Evolutionary conservation across 92 coral and sea anemone genomes (phyloP).

Genomic region (Palythoa heliodiscus): DNA sequence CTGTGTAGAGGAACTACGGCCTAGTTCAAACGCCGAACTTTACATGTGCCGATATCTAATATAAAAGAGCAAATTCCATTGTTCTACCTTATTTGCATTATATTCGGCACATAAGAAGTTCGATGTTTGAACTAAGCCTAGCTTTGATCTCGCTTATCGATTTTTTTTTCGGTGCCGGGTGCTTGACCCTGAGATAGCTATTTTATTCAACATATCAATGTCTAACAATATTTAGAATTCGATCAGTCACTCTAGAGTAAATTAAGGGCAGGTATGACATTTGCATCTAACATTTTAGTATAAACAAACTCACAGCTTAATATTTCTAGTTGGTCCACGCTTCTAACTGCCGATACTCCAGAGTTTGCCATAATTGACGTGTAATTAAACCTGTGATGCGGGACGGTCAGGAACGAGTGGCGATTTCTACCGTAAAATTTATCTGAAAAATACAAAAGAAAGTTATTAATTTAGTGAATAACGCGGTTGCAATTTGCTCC

Average conservation of each 20-base stretch:
- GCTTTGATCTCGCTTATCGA: neutral
- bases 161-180: neutral
- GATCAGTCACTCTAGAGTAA: too few relatives aligned
- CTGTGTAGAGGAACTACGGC: too few relatives aligned
- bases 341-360: constrained; percentile 38
- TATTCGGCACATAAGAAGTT: too few relatives aligned
- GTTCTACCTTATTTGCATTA: too few relatives aligned
- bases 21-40: too few relatives aligned
- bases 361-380: constrained; percentile 18
- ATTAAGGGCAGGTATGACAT: too few relatives aligned
- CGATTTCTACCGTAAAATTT: constrained; percentile 37
- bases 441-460: constrained; percentile 13
- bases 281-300: too few relatives aligned
- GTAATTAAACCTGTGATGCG: constrained; percentile 31
- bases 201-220: too few relatives aligned
- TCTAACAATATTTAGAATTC: too few relatives aligned
- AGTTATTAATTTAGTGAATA: too few relatives aligned
- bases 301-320: constrained; percentile 58
- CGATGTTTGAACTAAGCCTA: neutral
- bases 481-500: neutral
- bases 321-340: constrained; percentile 66
- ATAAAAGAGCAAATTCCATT: too few relatives aligned
- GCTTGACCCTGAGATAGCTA: neutral
- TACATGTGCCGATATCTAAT: too few relatives aligned
- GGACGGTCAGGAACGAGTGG: constrained; percentile 32